Evolutionary conservation across 2,113 vertebrate species (phyloP).

Genomic region (Galbula dea): DNA sequence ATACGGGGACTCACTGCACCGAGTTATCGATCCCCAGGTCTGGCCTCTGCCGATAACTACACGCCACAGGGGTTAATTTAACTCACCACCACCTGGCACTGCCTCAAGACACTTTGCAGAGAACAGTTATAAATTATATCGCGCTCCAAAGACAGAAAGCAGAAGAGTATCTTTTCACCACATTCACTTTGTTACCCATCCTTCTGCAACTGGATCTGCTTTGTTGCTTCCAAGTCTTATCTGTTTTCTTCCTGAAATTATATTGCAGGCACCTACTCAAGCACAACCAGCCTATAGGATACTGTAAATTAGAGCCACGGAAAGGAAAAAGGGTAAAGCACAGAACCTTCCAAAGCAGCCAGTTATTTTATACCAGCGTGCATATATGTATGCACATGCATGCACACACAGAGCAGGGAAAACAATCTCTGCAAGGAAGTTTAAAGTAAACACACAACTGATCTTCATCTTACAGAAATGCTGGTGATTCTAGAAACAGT

Average conservation of each 20-base stretch:
- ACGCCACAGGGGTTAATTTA: slow-evolving; percentile 54
- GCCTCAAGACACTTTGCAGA: slow-evolving; percentile 43
- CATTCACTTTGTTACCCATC: slow-evolving; percentile 26
- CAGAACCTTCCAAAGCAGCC: not conserved
- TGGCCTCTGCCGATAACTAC: slow-evolving; percentile 62
- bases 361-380: not conserved
- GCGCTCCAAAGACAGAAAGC: slow-evolving; percentile 8
- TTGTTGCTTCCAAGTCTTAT: not conserved
- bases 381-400: not conserved
- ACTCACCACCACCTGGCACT: slow-evolving; percentile 35
- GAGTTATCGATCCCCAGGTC: slow-evolving; percentile 47
- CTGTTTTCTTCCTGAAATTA: slow-evolving; percentile 45
- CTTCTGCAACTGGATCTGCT: not conserved
- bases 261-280: not conserved
- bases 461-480: not conserved
- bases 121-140: slow-evolving; percentile 51
- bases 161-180: not conserved
- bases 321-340: not conserved
- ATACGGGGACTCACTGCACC: slow-evolving; percentile 7
- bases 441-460: not conserved
- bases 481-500: not conserved
- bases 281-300: not conserved
- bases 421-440: not conserved
- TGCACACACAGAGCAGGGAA: not conserved
- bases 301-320: not conserved